phyloP scores from a whole-genome alignment of 2,888 invertebrate species.

The Beris chalybata region DNA sequence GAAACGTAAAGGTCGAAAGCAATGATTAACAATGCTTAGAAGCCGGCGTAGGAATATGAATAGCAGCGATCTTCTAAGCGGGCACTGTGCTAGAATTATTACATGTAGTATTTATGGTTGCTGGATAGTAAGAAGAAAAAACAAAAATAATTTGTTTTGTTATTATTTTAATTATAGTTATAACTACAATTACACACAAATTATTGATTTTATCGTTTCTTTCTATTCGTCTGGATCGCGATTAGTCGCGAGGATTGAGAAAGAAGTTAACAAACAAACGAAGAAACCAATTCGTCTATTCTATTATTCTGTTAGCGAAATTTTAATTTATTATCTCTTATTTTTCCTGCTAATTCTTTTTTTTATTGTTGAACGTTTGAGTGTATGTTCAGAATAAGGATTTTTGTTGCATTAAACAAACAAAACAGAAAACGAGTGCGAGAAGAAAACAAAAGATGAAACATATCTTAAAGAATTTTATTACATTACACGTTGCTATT shows the following conservation, averaged over 20 bases:
- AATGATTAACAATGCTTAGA: conserved; percentile 23
- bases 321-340: too few species aligned
- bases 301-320: too few species aligned
- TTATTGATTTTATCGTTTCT: conserved; percentile 7
- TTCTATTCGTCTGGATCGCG: background rate
- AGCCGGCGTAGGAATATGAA: background rate
- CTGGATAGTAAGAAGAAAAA: conserved; percentile 14
- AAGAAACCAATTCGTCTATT: too few species aligned
- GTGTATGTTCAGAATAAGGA: too few species aligned
- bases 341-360: too few species aligned
- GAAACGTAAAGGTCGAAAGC: conserved; percentile 15
- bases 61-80: background rate
- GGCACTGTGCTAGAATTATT: conserved; percentile 12
- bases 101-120: conserved; percentile 24
- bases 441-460: too few species aligned
- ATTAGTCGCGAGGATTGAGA: background rate
- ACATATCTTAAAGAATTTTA: too few species aligned
- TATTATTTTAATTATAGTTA: conserved; percentile 5
- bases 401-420: too few species aligned
- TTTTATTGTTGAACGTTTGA: too few species aligned
- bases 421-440: too few species aligned
- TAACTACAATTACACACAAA: conserved; percentile 9
- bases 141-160: background rate
- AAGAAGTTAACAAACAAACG: too few species aligned
- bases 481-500: too few species aligned